phyloP scores from a whole-genome alignment of 2,797 vertebrate species.

The Aplochiton taeniatus region DNA sequence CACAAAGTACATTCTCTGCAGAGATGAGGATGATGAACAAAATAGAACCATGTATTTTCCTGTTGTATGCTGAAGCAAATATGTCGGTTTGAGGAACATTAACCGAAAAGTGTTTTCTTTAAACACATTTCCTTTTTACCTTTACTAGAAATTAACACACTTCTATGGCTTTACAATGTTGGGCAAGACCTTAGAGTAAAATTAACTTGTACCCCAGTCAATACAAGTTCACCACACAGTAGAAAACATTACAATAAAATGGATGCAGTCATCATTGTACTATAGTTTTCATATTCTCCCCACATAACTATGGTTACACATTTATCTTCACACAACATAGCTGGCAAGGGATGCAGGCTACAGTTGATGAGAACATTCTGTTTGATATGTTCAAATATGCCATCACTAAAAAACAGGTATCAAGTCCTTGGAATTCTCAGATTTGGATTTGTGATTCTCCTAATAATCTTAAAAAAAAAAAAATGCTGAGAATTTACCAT shows the following conservation, averaged over 20 bases:
- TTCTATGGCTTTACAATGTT: conserved; percentile 74
- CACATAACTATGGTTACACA: conserved; percentile 31
- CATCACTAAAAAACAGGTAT: conserved; percentile 54
- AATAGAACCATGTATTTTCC: conserved; percentile 20
- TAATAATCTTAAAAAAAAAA: too few relatives aligned
- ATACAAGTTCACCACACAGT: not conserved
- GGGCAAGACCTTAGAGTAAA: conserved; percentile 46
- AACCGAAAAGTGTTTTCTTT: not conserved
- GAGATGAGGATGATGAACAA: conserved; percentile 18
- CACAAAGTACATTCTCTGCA: conserved; percentile 80
- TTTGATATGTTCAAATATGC: conserved; percentile 72
- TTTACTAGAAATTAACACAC: too few relatives aligned
- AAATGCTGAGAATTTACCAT: too few relatives aligned
- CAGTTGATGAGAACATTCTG: conserved; percentile 30
- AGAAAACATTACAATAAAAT: conserved; percentile 15
- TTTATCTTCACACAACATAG: conserved; percentile 13
- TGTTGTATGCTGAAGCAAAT: conserved; percentile 55
- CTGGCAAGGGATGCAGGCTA: conserved; percentile 18
- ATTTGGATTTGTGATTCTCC: not conserved
- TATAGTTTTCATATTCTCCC: conserved; percentile 16
- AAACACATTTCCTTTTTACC: too few relatives aligned
- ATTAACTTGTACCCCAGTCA: too few relatives aligned
- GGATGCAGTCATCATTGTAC: not conserved
- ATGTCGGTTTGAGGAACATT: not conserved
- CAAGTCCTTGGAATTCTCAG: conserved; percentile 18